Evolutionary conservation across 1,140 invertebrate genomes (phyloP).

Genomic region (Lucilia cuprina): DNA sequence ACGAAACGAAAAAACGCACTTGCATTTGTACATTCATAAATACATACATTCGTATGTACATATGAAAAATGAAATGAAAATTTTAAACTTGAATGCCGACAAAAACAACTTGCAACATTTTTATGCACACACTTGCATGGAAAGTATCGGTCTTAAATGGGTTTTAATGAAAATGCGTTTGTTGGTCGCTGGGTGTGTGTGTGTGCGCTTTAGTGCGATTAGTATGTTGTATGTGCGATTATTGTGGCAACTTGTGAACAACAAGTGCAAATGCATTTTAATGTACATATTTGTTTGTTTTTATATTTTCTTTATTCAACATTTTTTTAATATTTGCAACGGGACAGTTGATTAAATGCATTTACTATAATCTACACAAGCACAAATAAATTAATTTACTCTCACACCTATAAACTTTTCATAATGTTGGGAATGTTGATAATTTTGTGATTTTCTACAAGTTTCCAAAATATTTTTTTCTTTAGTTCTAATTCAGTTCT

Average conservation of each 20-base stretch:
- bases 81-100: not conserved
- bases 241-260: conserved; percentile 6
- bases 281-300: not conserved
- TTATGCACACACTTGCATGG: not conserved
- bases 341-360: not conserved
- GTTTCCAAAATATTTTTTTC: no score
- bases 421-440: no score
- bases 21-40: not conserved
- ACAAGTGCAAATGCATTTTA: conserved; percentile 6
- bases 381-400: not conserved
- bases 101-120: not conserved
- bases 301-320: no score
- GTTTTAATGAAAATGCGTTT: not conserved
- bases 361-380: not conserved
- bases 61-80: conserved; percentile 15
- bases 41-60: no score
- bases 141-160: not conserved
- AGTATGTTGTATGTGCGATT: not conserved
- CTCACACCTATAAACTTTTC: no score
- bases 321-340: not conserved
- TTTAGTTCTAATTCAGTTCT: no score
- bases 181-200: not conserved
- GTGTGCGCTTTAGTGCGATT: not conserved
- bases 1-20: not conserved
- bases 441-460: no score